Evolutionary conservation across 2,888 invertebrate species (phyloP).

Genomic region (Prosapia bicincta): DNA sequence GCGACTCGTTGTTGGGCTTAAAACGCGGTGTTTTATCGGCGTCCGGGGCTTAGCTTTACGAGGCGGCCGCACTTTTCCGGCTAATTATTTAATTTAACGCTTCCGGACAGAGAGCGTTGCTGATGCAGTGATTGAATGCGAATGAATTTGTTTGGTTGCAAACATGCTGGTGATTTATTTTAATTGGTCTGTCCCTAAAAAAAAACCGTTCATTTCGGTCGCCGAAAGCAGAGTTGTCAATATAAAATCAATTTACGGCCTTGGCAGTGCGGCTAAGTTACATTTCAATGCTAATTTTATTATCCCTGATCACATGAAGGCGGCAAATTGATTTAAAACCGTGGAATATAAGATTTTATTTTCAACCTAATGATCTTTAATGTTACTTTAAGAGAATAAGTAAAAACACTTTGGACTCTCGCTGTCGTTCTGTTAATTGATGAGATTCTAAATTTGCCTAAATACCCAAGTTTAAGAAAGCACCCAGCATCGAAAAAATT

Average conservation of each 20-base stretch:
- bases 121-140: background rate
- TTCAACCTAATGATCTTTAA: too few relatives aligned
- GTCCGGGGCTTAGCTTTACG: background rate
- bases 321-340: background rate
- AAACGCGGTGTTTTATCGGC: background rate
- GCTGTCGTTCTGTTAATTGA: too few relatives aligned
- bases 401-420: too few relatives aligned
- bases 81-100: background rate
- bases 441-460: too few relatives aligned
- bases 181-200: background rate
- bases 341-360: too few relatives aligned
- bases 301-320: background rate
- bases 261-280: background rate
- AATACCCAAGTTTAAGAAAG: too few relatives aligned
- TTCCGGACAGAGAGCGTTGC: too few relatives aligned
- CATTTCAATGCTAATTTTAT: background rate
- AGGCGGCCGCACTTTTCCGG: background rate
- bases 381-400: too few relatives aligned
- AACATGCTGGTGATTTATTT: background rate
- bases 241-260: background rate
- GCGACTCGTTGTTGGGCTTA: background rate
- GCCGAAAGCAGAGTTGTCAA: background rate
- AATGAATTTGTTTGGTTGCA: background rate
- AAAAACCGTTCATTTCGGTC: background rate
- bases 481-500: too few relatives aligned